A percentile compares a stretch with the other conserved stretches of the same genome.
phyloP scores from a whole-genome alignment of 2,797 vertebrate genomes.

The Amblyraja radiata region DNA sequence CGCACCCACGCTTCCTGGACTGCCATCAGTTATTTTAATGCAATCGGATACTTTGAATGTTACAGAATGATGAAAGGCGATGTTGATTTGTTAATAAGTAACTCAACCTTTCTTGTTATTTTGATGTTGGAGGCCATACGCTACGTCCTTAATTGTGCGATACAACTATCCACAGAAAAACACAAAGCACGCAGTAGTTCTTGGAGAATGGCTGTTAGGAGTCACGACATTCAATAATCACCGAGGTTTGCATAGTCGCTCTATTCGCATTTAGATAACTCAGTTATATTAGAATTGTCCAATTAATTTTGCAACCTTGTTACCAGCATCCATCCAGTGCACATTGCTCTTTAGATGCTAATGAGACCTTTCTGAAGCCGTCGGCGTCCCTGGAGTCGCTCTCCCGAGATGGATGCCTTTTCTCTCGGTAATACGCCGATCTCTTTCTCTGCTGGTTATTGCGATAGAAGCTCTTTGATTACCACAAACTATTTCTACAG shows the following conservation, averaged over 20 bases:
- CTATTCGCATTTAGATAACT: not conserved
- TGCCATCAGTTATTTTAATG: not conserved
- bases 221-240: not conserved
- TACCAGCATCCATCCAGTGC: not conserved
- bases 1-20: too few relatives aligned
- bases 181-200: not conserved
- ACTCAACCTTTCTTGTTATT: not conserved
- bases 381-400: constrained; percentile 12
- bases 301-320: constrained; percentile 32
- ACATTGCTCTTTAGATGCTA: constrained; percentile 36
- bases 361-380: constrained; percentile 35
- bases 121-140: not conserved
- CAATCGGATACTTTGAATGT: not conserved
- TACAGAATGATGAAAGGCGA: not conserved
- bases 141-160: not conserved
- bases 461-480: not conserved
- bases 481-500: not conserved
- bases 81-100: constrained; percentile 10
- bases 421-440: not conserved
- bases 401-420: constrained; percentile 21
- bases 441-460: constrained; percentile 8
- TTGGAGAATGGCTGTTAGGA: not conserved
- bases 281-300: not conserved
- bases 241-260: not conserved
- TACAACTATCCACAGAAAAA: not conserved